Evolutionary conservation across 1,140 invertebrate species (phyloP), one percentile per base, ranked within the genome.

Genomic region (Sogatella furcifera): DNA sequence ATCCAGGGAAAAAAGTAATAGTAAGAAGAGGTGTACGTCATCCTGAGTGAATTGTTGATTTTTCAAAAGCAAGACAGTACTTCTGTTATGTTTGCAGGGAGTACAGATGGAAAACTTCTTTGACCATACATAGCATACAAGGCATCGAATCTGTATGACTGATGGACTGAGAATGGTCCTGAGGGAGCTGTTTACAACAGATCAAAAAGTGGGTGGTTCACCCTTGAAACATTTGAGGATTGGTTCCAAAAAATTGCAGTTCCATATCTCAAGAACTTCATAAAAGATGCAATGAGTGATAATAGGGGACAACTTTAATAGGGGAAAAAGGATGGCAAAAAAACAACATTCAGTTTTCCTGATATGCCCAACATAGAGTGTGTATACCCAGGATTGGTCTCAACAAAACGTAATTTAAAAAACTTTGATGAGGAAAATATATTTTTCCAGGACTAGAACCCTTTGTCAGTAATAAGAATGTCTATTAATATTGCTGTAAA

Each of bases 221-320:
- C 72, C 58, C 42, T 28, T 5, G 41, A 24, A 19, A 61, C 60
- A 14, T 73, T 72, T 66, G 64, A 66, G 43, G 69, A 69, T 42
- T 69, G 68, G 64, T 64, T 69, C 60, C 41, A 14, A 58, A 65
- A 42, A 52, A 55, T 60, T 31, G 44, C 46, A 9, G 11, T 63
- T 34, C 59, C 62, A 28, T 61, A 60, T 38, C 62, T 60, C 22
- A 56, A 43, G 5, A 63, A 34, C 22, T 57, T 46, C 22, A 17
- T 31, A 31, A 62, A 53, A 61, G 38, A 61, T 38, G 31, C 38
- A 31, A 31, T 22, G 8, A 56, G 59, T 57, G n/a, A 61, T 63
- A 28, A 68, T 72, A 19, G 70, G 70, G 10, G 71, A 76, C 59
- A 76, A 75, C 59, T 60, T 76, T n/a, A n/a, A n/a, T n/a, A n/a